phyloP scores from a whole-genome alignment of 2,797 vertebrate species.

The Anolis apletophallus region DNA sequence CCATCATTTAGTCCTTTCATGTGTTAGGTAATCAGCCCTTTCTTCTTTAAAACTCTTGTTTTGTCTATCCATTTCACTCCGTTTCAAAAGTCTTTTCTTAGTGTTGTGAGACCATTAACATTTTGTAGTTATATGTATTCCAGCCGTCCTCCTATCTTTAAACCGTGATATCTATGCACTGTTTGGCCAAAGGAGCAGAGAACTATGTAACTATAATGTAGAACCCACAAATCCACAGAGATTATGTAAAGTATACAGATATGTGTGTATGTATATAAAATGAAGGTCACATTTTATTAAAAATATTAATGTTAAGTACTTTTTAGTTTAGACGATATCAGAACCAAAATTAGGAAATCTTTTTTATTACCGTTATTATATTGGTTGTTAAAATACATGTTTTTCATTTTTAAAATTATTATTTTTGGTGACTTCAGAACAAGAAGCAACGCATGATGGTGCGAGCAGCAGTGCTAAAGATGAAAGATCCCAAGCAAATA shows the following conservation, averaged over 20 bases:
- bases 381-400: neutral
- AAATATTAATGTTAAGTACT: neutral
- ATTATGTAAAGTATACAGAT: neutral
- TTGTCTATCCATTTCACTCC: neutral
- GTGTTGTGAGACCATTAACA: neutral
- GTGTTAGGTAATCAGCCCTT: neutral
- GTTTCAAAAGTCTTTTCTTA: neutral
- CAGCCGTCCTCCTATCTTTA: neutral
- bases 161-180: neutral
- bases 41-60: neutral
- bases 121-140: neutral
- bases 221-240: neutral
- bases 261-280: neutral
- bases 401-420: neutral
- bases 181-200: neutral
- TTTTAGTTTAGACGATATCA: neutral
- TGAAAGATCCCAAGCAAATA: constrained; percentile 98
- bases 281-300: constrained; percentile 6
- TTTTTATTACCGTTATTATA: neutral
- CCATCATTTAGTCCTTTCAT: neutral
- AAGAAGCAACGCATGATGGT: constrained; percentile 99
- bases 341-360: neutral
- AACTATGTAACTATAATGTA: neutral
- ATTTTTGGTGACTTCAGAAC: constrained; percentile 81
- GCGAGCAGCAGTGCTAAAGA: constrained; percentile 95